A percentile compares a stretch with the other conserved stretches of the same genome.
Evolutionary conservation across 2,888 invertebrate genomes (phyloP).

Genomic region (Seira ritae): DNA sequence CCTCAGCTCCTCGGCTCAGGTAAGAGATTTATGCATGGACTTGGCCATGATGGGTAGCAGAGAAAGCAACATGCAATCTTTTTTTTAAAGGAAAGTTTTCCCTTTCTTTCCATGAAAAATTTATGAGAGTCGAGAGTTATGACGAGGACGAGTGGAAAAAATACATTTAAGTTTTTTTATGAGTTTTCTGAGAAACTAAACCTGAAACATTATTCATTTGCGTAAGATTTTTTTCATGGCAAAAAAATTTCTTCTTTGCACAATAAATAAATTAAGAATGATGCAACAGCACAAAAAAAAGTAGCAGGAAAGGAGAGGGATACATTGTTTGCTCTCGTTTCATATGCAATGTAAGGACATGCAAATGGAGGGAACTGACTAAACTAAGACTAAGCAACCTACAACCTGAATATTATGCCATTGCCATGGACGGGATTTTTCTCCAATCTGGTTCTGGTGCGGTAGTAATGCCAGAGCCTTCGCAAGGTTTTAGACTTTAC

Average conservation of each 20-base stretch:
- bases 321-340: not conserved
- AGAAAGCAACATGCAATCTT: not conserved
- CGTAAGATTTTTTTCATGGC: not conserved
- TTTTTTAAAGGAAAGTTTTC: not conserved
- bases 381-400: not conserved
- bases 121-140: not conserved
- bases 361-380: not conserved
- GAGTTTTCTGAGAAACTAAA: not conserved
- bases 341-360: not conserved
- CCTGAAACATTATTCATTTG: constrained; percentile 5
- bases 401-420: not conserved
- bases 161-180: constrained; percentile 16
- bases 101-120: constrained; percentile 1
- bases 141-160: not conserved
- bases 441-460: not conserved
- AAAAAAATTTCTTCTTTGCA: not conserved
- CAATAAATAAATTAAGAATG: constrained; percentile 15
- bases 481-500: not conserved
- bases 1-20: not conserved
- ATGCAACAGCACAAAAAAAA: not conserved
- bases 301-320: not conserved
- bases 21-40: not conserved
- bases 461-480: not conserved
- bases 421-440: not conserved
- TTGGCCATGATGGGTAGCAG: not conserved